Percentiles rank a stretch among this genome's conserved stretches.
Conservation (phyloP, 1,140 invertebrate genomes). For the Drosophila nebulosa region DNA sequence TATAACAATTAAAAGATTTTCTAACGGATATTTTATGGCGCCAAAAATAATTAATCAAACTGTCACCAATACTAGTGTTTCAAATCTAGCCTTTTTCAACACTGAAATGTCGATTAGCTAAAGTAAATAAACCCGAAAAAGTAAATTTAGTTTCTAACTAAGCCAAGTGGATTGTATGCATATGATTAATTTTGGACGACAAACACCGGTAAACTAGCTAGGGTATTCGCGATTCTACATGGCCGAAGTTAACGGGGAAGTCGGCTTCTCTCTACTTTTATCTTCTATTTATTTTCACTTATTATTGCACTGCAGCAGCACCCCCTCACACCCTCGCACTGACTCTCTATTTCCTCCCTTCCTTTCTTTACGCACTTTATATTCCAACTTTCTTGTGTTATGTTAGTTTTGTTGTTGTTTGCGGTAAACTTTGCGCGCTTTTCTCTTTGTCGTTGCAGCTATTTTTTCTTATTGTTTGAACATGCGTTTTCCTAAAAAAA, state of each 20-base stretch:
- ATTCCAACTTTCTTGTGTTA: neutral
- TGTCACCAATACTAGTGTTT: too few species aligned
- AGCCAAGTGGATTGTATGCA: too few species aligned
- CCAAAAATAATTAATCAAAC: too few species aligned
- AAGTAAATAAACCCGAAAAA: too few species aligned
- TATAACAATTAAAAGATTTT: too few species aligned
- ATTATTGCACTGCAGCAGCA: constrained; percentile 57
- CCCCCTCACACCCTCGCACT: constrained; percentile 17
- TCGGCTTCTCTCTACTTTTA: constrained; percentile 23
- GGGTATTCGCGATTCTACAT: neutral
- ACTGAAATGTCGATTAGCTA: too few species aligned
- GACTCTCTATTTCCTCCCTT: neutral
- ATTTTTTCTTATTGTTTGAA: constrained; percentile 5
- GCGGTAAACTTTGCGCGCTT: constrained; percentile 1
- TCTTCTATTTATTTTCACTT: constrained; percentile 76
- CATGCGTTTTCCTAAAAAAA: constrained; percentile 43
- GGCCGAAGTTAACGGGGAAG: too few species aligned
- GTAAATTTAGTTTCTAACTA: too few species aligned
- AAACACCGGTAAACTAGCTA: neutral
- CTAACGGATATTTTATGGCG: too few species aligned
- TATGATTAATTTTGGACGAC: too few species aligned
- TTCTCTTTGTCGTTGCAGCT: constrained; percentile 27
- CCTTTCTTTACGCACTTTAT: neutral
- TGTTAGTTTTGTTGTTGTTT: constrained; percentile 7
- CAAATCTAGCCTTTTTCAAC: too few species aligned